These are phyloP conservation scores for Poecilus cupreus DNA, from an alignment of 2,888 invertebrate genomes.

Conservation along the genomic window DNA sequence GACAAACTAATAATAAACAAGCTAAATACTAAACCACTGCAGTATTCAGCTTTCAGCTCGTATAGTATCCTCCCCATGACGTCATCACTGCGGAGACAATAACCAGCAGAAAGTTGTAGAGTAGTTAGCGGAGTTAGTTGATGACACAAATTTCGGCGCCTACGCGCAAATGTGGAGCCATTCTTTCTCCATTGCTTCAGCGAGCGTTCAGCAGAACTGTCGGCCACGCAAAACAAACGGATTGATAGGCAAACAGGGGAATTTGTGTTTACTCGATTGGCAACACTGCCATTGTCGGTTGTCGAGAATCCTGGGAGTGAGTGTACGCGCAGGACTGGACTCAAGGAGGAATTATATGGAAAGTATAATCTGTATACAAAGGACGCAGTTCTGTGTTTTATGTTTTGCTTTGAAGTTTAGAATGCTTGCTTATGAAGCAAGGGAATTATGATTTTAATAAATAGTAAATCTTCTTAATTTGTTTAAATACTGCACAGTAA, in stretches of 20 bases:
- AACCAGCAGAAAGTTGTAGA: neutral
- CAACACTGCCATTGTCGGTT: conserved; percentile 24
- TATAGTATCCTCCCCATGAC: neutral
- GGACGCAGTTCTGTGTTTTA: neutral
- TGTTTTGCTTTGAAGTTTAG: too few species aligned
- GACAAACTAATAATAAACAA: too few species aligned
- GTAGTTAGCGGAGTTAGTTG: neutral
- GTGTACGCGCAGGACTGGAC: neutral
- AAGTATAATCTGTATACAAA: neutral
- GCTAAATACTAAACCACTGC: too few species aligned
- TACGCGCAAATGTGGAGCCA: neutral
- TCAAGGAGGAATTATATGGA: neutral
- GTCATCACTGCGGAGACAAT: neutral
- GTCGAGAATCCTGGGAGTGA: neutral
- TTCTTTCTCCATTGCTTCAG: neutral
- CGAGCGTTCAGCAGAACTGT: conserved; percentile 1
- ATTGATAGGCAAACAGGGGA: conserved; percentile 50
- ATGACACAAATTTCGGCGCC: neutral
- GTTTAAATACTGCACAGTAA: neutral
- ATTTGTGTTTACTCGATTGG: conserved; percentile 52
- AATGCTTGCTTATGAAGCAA: too few species aligned
- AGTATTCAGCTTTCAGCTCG: too few species aligned
- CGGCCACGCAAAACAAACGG: conserved; percentile 41
- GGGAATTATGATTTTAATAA: neutral
- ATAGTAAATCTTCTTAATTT: neutral